Conservation (phyloP, 2,797 vertebrate species). For the Thripadectes ignobilis region DNA sequence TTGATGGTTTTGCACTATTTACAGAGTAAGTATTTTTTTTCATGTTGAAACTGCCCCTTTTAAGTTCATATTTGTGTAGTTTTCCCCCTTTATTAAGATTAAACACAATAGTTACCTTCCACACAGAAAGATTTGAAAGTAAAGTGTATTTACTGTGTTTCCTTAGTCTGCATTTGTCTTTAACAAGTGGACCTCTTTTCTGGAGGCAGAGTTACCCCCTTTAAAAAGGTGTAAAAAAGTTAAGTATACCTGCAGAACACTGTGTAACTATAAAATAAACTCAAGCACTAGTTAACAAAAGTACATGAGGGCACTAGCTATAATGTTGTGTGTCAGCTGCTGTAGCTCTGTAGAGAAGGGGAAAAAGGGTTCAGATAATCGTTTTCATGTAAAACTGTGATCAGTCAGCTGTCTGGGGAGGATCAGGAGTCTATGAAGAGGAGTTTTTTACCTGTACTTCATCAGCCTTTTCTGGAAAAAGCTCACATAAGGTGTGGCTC, state of each 20-base stretch:
- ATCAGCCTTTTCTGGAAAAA: background rate
- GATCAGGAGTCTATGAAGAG: background rate
- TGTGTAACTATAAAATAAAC: constrained; percentile 20
- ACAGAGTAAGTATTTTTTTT: constrained; percentile 88
- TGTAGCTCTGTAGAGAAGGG: background rate
- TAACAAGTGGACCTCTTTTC: background rate
- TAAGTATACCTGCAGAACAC: background rate
- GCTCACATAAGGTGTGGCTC: background rate
- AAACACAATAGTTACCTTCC: background rate
- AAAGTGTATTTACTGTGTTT: background rate
- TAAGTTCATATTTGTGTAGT: background rate
- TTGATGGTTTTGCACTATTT: constrained; percentile 98
- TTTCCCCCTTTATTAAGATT: background rate
- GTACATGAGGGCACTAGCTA: background rate
- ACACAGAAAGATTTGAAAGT: background rate
- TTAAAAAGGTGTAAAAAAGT: background rate
- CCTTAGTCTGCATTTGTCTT: background rate
- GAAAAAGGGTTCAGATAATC: background rate
- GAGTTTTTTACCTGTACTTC: background rate
- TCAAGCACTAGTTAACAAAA: background rate
- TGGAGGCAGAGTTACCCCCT: background rate
- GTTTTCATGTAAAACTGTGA: background rate
- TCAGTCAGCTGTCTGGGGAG: background rate
- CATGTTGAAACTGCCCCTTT: background rate
- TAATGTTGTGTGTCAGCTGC: background rate